Conservation (phyloP, 2,113 vertebrate species). For the Strigops habroptila region DNA sequence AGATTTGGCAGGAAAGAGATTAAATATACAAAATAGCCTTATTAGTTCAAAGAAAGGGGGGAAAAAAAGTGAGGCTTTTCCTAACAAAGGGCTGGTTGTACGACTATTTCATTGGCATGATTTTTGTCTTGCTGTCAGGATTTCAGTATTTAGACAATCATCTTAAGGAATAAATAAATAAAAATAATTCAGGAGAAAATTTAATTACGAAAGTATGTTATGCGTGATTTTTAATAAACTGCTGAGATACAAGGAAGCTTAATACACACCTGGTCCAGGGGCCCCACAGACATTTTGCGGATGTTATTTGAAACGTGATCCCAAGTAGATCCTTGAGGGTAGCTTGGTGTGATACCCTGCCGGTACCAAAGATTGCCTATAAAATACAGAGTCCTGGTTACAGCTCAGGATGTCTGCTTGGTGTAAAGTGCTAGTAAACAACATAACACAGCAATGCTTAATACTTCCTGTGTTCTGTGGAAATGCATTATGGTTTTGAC, state of each 20-base stretch:
- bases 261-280: conserved; percentile 89
- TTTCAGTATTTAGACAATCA: not conserved
- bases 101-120: not conserved
- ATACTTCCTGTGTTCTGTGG: not conserved
- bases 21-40: not conserved
- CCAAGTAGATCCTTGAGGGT: conserved; percentile 93
- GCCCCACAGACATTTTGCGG: conserved; percentile 89
- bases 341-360: conserved; percentile 87
- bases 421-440: not conserved
- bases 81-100: not conserved
- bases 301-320: conserved; percentile 95
- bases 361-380: conserved; percentile 92
- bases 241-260: not conserved
- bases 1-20: not conserved
- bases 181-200: not conserved
- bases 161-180: not conserved
- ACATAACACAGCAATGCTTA: not conserved
- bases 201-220: not conserved
- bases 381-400: not conserved
- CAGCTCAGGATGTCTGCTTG: not conserved
- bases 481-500: not conserved
- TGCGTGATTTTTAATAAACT: not conserved
- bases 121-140: not conserved
- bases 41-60: not conserved
- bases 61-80: not conserved